A percentile compares a stretch with the other conserved stretches of the same genome.
Conservation (phyloP, 2,797 vertebrate species). For the Gambusia yucatana region DNA sequence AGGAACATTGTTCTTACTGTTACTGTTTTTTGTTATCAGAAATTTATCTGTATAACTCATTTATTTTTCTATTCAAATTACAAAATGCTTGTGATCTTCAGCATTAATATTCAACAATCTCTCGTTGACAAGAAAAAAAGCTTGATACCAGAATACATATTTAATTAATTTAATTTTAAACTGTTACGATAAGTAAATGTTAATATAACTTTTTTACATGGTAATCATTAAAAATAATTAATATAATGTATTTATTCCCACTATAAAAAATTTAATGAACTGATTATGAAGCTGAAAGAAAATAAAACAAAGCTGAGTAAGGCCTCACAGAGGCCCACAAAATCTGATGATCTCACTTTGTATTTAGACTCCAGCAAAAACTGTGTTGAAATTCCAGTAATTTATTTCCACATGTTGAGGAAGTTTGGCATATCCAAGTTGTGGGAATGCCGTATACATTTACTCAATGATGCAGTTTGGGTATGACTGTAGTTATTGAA, state of each 20-base stretch:
- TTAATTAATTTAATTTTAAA: background rate
- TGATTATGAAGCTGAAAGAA: background rate
- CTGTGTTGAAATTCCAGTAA: no score
- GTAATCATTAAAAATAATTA: background rate
- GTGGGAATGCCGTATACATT: no score
- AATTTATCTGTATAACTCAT: background rate
- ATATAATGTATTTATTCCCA: background rate
- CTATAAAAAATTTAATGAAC: background rate
- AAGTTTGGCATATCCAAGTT: no score
- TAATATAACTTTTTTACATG: background rate
- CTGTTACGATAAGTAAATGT: background rate
- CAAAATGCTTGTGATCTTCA: background rate
- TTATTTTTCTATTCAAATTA: background rate
- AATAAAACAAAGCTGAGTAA: background rate
- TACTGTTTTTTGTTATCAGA: background rate
- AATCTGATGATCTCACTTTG: no score
- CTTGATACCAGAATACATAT: background rate
- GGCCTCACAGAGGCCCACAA: no score
- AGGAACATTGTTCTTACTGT: background rate
- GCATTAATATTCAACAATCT: background rate
- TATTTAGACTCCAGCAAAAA: no score
- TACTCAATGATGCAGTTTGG: no score
- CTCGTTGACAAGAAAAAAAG: background rate
- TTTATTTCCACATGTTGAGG: no score
- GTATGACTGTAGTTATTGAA: no score